Evolutionary conservation across 1,140 invertebrate species (phyloP).

Genomic region (Drosophila orosa): DNA sequence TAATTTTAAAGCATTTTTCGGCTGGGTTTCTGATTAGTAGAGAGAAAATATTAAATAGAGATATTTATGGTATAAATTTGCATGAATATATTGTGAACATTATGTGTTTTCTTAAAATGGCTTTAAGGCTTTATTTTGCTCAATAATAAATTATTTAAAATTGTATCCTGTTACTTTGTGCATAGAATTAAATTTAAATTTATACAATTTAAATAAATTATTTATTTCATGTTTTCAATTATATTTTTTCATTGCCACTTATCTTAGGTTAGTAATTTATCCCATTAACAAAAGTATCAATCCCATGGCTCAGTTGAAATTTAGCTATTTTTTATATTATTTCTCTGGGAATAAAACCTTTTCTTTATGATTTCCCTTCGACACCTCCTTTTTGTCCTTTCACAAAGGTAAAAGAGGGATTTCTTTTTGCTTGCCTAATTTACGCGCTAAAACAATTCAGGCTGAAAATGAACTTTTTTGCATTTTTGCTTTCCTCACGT

Average conservation of each 20-base stretch:
- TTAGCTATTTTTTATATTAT: neutral
- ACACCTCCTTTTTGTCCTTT: neutral
- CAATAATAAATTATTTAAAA: too few relatives aligned
- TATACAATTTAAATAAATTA: too few relatives aligned
- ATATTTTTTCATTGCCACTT: too few relatives aligned
- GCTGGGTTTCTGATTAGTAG: neutral
- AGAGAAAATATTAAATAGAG: neutral
- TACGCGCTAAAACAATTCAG: slow-evolving; percentile 26
- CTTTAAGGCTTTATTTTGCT: neutral
- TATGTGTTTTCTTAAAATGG: neutral
- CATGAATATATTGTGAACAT: neutral
- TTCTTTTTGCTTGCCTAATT: slow-evolving; percentile 18
- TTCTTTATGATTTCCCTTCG: neutral
- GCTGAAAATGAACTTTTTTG: slow-evolving; percentile 38
- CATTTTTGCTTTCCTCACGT: slow-evolving; percentile 31
- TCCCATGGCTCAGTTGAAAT: neutral
- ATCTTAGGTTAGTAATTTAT: too few relatives aligned
- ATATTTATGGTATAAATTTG: neutral
- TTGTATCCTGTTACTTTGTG: too few relatives aligned
- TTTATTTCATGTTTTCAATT: too few relatives aligned
- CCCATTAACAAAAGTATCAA: neutral
- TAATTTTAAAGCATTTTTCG: slow-evolving; percentile 8
- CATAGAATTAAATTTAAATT: too few relatives aligned
- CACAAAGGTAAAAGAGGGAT: slow-evolving; percentile 9
- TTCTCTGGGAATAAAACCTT: neutral